Percentiles rank a stretch among this genome's conserved stretches.
Conservation (phyloP, 1,140 invertebrate genomes). For the Pogonomyrmex barbatus region DNA sequence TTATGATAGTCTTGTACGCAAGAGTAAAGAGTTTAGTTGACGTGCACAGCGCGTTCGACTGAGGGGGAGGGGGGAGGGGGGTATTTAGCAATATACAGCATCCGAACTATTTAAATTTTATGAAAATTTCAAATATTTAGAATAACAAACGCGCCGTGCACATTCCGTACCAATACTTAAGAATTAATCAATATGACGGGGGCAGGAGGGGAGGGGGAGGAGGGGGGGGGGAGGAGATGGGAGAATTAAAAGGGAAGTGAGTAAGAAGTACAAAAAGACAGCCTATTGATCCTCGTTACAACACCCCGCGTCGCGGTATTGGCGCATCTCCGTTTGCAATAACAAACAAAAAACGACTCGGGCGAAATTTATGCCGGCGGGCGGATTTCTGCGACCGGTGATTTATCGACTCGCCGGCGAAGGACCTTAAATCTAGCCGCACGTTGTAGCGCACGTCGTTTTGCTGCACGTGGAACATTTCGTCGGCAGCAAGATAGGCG, state of each 20-base stretch:
- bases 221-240: background rate
- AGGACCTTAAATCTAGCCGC: conserved; percentile 54
- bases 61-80: no score
- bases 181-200: background rate
- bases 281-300: background rate
- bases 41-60: background rate
- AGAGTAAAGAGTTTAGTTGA: conserved; percentile 24
- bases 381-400: conserved; percentile 42
- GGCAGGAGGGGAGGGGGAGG: no score
- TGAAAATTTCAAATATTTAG: background rate
- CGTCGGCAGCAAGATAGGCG: conserved; percentile 13
- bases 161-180: background rate
- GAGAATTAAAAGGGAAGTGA: conserved; percentile 3
- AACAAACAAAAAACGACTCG: conserved; percentile 9
- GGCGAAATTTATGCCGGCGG: conserved; percentile 44
- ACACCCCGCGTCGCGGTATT: background rate
- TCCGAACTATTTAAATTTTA: conserved; percentile 6
- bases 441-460: background rate
- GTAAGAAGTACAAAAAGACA: background rate
- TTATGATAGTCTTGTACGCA: conserved; percentile 20
- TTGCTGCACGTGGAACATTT: conserved; percentile 16
- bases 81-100: background rate
- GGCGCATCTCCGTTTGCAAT: conserved; percentile 7
- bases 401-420: conserved; percentile 46
- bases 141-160: background rate